Base-by-base conservation (phyloP, 1,140 invertebrate genomes). In the Oreohelix idahoensis region DNA sequence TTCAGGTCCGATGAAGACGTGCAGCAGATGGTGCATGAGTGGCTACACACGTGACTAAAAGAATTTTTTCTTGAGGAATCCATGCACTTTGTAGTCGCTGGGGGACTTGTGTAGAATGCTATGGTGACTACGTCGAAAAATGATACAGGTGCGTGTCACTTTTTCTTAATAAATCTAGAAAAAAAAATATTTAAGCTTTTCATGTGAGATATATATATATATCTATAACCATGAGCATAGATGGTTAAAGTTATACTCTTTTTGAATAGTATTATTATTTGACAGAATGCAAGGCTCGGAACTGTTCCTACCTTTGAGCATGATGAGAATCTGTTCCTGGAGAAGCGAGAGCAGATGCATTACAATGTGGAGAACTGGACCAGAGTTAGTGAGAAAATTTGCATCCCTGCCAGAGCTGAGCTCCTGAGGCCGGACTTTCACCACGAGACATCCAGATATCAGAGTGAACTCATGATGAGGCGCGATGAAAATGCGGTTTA, bases 281-380 rank as follows among this genome's bases (percentile, higher is more conserved):
- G 83, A 23, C 86, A 93, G 92, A 92, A 93, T 90, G 91, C 92
- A 36, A 84, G 87, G 51, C 82, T 89, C 26, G 91, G 92, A 35
- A 87, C 89, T 53, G 85, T 92, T 63, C 91, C 92, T 23, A 89
- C 90, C 51, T 91, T 89, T 85, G 92, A 93, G 84, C 92, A 93
- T 87, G 92, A 93, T 86, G 92, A 93, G 74, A 89, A 87, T 49
- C 81, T 93, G 26, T 93, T 89, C 81, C 84, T 93, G 63, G 91
- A 92, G 76, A 93, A 92, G 84, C 79, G 91, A 38, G 92, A 93
- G 86, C 92, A 93, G 81, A 92, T 92, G 90, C 80, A 83, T 39
- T 93, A 93, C 84, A 93, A 93, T 86, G 91, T 91, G 0, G 92
- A 93, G 85, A 85, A 90, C 63, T 73, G 90, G 53, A 88, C 87